Percentiles rank a stretch among this genome's conserved stretches.
phyloP scores from a whole-genome alignment of 2,797 vertebrate species.

The Oreochromis grahami region DNA sequence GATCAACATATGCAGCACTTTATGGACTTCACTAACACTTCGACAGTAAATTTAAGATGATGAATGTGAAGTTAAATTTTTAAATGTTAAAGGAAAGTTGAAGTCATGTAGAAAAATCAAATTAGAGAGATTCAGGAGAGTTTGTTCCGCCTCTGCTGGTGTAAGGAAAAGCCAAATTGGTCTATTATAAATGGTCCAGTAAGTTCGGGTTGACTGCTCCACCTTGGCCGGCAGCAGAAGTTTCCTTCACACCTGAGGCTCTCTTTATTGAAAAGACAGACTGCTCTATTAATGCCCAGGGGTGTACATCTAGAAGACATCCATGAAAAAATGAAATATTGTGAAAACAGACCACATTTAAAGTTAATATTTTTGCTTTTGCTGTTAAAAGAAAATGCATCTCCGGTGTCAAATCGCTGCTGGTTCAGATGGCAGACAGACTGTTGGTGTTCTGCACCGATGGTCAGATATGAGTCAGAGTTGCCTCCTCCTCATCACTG shows the following conservation, averaged over 20 bases:
- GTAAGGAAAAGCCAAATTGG: constrained; percentile 30
- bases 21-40: background rate
- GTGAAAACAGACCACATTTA: constrained; percentile 12
- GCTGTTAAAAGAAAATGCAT: constrained; percentile 2
- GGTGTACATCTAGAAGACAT: constrained; percentile 24
- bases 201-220: constrained; percentile 27
- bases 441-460: constrained; percentile 16
- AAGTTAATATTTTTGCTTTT: constrained; percentile 2
- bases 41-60: background rate
- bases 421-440: constrained; percentile 18
- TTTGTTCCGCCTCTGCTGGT: constrained; percentile 1
- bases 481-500: constrained; percentile 41
- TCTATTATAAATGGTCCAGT: constrained; percentile 42
- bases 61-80: background rate
- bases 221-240: constrained; percentile 35
- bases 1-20: background rate
- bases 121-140: constrained; percentile 23
- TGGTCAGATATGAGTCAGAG: constrained; percentile 58
- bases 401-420: constrained; percentile 14
- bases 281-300: background rate
- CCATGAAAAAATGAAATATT: constrained; percentile 31
- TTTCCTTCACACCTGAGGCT: constrained; percentile 48
- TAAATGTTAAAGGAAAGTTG: constrained; percentile 5
- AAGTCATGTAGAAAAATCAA: constrained; percentile 16
- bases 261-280: constrained; percentile 24